These are phyloP conservation scores for Lymantria dispar DNA, from an alignment of 2,888 invertebrate species.

Conservation along the genomic window DNA sequence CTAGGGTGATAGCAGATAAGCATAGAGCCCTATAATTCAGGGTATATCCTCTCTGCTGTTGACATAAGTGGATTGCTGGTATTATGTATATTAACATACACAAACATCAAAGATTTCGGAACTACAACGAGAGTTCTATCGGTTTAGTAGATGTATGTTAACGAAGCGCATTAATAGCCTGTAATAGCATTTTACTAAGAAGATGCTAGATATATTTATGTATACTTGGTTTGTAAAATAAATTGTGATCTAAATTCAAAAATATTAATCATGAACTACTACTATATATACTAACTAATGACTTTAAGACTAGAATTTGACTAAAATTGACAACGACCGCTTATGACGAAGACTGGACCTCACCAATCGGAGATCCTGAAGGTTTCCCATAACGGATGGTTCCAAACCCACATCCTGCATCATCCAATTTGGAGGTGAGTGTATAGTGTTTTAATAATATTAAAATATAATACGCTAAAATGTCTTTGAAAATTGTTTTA, in stretches of 20 bases:
- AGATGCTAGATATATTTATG: too few species aligned
- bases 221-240: not conserved
- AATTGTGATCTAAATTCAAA: not conserved
- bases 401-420: conserved; percentile 62
- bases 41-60: too few species aligned
- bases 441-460: conserved; percentile 34
- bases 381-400: conserved; percentile 50
- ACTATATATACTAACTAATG: too few species aligned
- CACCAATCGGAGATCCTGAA: conserved; percentile 50
- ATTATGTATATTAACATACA: too few species aligned
- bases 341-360: conserved; percentile 25
- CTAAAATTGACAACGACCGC: conserved; percentile 12
- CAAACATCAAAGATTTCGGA: too few species aligned
- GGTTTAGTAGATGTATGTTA: too few species aligned
- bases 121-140: too few species aligned
- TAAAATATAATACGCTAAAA: conserved; percentile 1
- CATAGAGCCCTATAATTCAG: too few species aligned
- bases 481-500: not conserved
- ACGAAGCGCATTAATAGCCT: too few species aligned
- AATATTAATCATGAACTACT: not conserved
- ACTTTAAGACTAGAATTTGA: conserved; percentile 8
- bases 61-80: too few species aligned
- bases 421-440: conserved; percentile 69
- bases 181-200: too few species aligned
- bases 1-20: too few species aligned